phyloP scores from a whole-genome alignment of 2,888 invertebrate genomes.

The Ypsolopha sequella region DNA sequence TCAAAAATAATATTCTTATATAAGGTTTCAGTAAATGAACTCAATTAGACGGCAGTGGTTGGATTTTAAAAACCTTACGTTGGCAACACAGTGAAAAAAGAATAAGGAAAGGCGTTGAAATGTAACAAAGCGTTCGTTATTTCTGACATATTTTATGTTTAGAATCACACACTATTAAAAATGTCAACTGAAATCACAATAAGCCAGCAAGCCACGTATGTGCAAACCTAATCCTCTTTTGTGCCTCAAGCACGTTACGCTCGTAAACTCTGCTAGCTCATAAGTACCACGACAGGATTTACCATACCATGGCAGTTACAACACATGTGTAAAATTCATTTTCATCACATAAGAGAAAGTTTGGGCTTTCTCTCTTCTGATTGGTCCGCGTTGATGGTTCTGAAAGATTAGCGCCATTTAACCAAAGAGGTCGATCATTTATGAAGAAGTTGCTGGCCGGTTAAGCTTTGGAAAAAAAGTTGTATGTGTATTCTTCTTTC shows the following conservation, averaged over 20 bases:
- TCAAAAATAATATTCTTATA: neutral
- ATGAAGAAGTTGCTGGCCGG: too few species aligned
- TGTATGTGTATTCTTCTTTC: too few species aligned
- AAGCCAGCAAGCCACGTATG: constrained; percentile 2
- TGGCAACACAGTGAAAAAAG: neutral
- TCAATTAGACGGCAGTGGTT: neutral
- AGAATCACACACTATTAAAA: too few species aligned
- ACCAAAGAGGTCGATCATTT: too few species aligned
- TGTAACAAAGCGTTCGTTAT: too few species aligned
- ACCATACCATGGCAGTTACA: neutral
- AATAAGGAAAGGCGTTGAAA: neutral
- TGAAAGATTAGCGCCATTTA: too few species aligned
- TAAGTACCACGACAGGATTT: neutral
- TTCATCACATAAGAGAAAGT: neutral
- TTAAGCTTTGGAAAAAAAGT: too few species aligned
- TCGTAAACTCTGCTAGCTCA: neutral
- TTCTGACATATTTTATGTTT: too few species aligned
- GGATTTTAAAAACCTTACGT: neutral
- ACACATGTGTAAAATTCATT: neutral
- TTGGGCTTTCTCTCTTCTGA: neutral
- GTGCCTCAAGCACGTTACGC: neutral
- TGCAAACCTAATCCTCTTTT: constrained; percentile 2
- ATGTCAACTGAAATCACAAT: constrained; percentile 25
- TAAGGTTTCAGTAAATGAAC: neutral
- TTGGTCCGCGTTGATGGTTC: too few species aligned